Evolutionary conservation across 1,140 invertebrate genomes (phyloP).

Genomic region (Ceratina japonica): DNA sequence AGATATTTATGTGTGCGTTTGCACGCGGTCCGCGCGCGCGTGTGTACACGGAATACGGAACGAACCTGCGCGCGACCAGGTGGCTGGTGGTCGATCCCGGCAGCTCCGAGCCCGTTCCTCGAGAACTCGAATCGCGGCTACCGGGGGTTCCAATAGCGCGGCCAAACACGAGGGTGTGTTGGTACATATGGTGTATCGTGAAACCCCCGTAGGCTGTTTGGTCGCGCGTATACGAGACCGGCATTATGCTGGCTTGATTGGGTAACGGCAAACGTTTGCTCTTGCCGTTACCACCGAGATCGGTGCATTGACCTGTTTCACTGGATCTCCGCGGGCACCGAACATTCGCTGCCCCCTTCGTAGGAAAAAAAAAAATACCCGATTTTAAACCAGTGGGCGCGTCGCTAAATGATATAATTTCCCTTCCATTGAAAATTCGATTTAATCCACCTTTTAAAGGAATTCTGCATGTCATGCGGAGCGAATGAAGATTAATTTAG

Average conservation of each 20-base stretch:
- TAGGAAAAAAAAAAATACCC: not conserved
- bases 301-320: slow-evolving; percentile 50
- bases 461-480: not conserved
- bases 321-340: not conserved
- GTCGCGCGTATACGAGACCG: slow-evolving; percentile 68
- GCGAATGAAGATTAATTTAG: not conserved
- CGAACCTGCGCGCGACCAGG: slow-evolving; percentile 34
- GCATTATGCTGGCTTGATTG: slow-evolving; percentile 79
- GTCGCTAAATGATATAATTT: too few species aligned
- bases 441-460: not conserved
- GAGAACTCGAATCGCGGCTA: slow-evolving; percentile 36
- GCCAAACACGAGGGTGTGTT: slow-evolving; percentile 46
- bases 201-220: slow-evolving; percentile 76
- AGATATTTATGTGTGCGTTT: not conserved
- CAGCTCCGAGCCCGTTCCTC: slow-evolving; percentile 26
- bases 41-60: not conserved
- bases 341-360: slow-evolving; percentile 15
- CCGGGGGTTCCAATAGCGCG: slow-evolving; percentile 22
- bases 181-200: slow-evolving; percentile 70
- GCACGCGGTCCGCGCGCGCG: not conserved
- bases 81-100: slow-evolving; percentile 20
- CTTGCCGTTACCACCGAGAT: slow-evolving; percentile 55
- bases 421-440: too few species aligned
- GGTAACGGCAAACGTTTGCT: slow-evolving; percentile 78
- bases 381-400: too few species aligned